These are phyloP conservation scores for Poeciliopsis occidentalis DNA, from an alignment of 2,113 vertebrate genomes.

Conservation along the genomic window DNA sequence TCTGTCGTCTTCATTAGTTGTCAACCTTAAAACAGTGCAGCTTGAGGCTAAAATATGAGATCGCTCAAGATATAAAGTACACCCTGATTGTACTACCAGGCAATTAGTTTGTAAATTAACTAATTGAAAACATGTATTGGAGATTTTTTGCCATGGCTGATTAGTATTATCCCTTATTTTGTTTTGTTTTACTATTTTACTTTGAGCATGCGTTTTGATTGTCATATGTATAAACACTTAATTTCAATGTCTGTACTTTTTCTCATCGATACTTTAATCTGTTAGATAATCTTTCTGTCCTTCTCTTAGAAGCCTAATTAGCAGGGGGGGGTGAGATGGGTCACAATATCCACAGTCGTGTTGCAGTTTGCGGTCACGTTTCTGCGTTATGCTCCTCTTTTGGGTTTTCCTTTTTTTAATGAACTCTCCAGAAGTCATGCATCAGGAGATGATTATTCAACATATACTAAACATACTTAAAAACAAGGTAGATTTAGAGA, in stretches of 20 bases:
- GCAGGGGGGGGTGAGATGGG: not conserved
- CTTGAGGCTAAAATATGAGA: constrained; percentile 10
- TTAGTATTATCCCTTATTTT: not conserved
- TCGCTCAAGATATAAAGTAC: constrained; percentile 20
- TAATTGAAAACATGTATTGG: not conserved
- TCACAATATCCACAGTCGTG: not conserved
- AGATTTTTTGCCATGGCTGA: not conserved
- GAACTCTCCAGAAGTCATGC: not conserved
- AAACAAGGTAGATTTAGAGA: not conserved
- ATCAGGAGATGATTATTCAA: not conserved
- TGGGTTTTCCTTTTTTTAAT: not conserved
- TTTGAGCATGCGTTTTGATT: not conserved
- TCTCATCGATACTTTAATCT: not conserved
- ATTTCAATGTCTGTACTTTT: not conserved
- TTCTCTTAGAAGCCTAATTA: not conserved
- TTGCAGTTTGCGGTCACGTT: not conserved
- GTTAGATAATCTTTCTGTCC: not conserved
- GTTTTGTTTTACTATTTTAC: not conserved
- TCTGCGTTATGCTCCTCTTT: not conserved
- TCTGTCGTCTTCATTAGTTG: constrained; percentile 38
- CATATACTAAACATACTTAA: too few species aligned
- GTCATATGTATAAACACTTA: not conserved
- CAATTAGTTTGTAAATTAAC: constrained; percentile 20
- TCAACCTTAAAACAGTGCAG: constrained; percentile 18
- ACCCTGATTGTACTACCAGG: constrained; percentile 24